A percentile compares a stretch with the other conserved stretches of the same genome.
These are phyloP conservation scores for Felis chaus DNA, from an alignment of 2,113 vertebrate genomes.

Conservation along the genomic window DNA sequence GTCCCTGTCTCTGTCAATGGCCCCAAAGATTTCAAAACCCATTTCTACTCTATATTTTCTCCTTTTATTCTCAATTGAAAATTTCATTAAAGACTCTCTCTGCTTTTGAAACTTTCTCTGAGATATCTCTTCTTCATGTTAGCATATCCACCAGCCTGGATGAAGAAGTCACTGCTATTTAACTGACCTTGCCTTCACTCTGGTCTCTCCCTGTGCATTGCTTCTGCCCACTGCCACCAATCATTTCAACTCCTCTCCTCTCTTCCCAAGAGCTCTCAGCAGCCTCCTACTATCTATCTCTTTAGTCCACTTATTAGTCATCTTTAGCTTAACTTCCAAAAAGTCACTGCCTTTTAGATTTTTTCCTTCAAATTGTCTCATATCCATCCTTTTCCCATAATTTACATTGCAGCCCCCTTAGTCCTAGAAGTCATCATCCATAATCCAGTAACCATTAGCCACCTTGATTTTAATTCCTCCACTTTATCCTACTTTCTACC, in stretches of 20 bases:
- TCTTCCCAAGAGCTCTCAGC: neutral
- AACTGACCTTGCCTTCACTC: neutral
- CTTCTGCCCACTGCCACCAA: neutral
- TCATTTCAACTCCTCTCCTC: neutral
- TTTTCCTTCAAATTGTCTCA: neutral
- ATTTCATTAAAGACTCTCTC: neutral
- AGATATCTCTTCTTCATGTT: neutral
- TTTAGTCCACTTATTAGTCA: neutral
- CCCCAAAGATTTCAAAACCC: neutral
- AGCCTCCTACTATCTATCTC: neutral
- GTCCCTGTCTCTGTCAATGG: neutral
- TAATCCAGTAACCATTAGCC: neutral
- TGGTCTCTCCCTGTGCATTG: neutral
- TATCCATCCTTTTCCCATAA: neutral
- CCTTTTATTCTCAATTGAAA: neutral
- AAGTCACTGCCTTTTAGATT: neutral
- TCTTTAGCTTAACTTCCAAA: neutral
- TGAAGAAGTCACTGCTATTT: neutral
- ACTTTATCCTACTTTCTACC: conserved; percentile 14
- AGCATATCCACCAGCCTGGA: neutral
- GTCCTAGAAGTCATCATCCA: neutral
- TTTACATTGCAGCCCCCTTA: neutral
- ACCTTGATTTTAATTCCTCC: neutral
- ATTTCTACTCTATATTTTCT: neutral
- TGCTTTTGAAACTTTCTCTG: neutral